Evolutionary conservation across 1,140 invertebrate species (phyloP).

Genomic region (Teleopsis dalmanni): DNA sequence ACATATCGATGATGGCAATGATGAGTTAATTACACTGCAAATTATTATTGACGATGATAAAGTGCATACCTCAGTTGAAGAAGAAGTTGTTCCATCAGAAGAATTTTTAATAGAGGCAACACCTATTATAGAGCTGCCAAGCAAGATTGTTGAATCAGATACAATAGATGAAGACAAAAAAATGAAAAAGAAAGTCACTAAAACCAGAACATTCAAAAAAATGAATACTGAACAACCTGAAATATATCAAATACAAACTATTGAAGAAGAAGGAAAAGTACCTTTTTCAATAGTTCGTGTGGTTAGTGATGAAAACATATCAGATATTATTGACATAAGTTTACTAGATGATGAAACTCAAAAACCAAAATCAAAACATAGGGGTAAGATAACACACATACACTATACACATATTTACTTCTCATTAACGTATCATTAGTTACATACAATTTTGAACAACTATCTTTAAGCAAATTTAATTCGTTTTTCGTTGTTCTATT

Average conservation of each 20-base stretch:
- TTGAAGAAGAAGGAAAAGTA: conserved; percentile 45
- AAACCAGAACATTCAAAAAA: conserved; percentile 40
- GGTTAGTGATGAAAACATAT: conserved; percentile 38
- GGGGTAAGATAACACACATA: conserved; percentile 33
- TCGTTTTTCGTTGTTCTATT: background rate
- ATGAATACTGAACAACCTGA: conserved; percentile 32
- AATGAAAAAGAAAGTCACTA: conserved; percentile 37
- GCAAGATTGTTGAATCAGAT: conserved; percentile 44
- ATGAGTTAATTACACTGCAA: conserved; percentile 39
- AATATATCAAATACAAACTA: conserved; percentile 42
- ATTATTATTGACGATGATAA: too few relatives aligned
- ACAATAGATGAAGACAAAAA: conserved; percentile 36
- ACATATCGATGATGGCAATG: too few relatives aligned
- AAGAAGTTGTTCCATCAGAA: too few relatives aligned
- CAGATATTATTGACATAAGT: conserved; percentile 42
- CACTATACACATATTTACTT: conserved; percentile 8
- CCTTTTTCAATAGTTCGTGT: conserved; percentile 37
- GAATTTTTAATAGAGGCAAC: too few relatives aligned
- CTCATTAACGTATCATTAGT: background rate
- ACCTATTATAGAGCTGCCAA: conserved; percentile 35
- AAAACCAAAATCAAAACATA: conserved; percentile 38
- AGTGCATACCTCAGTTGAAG: too few relatives aligned
- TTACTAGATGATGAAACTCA: conserved; percentile 31
- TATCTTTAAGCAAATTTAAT: background rate
- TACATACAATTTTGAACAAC: background rate